Percentiles rank a stretch among this genome's conserved stretches.
Conservation (phyloP, 2,113 vertebrate genomes). For the Formicarius rufipectus region DNA sequence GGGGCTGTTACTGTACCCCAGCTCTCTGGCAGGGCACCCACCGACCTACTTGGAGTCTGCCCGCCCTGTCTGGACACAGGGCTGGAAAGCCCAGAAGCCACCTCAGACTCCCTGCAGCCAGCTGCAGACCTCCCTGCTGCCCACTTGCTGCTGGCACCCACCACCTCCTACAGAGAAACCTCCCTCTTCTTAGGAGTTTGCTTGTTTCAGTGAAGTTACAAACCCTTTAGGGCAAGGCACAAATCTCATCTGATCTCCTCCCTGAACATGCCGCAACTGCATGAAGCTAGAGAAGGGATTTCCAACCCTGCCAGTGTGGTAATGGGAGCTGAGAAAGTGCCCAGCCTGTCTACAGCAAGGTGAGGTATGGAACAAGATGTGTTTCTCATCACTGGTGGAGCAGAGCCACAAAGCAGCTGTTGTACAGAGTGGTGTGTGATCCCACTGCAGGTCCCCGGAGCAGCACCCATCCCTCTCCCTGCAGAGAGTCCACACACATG, state of each 20-base stretch:
- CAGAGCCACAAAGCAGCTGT: not conserved
- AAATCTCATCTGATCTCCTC: not conserved
- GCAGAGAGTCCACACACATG: fast-evolving
- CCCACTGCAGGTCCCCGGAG: not conserved
- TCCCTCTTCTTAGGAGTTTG: not conserved
- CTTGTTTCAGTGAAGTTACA: not conserved
- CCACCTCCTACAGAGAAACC: not conserved
- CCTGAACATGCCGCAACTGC: fast-evolving
- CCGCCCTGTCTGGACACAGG: fast-evolving
- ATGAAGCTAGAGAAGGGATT: not conserved
- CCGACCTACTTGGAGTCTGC: not conserved
- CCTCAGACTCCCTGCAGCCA: not conserved
- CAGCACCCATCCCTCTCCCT: not conserved
- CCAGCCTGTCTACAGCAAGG: not conserved
- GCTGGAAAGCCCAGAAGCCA: not conserved
- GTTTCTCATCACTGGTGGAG: not conserved
- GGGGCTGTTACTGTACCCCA: not conserved
- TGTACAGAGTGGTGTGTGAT: fast-evolving
- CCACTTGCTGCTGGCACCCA: not conserved
- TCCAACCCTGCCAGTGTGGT: not conserved
- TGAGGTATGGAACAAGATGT: not conserved
- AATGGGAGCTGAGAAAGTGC: not conserved
- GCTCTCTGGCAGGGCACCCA: not conserved
- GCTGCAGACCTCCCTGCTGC: not conserved
- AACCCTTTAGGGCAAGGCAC: not conserved